Conservation (phyloP, 2,113 vertebrate genomes). For the Prochilodus magdalenae region DNA sequence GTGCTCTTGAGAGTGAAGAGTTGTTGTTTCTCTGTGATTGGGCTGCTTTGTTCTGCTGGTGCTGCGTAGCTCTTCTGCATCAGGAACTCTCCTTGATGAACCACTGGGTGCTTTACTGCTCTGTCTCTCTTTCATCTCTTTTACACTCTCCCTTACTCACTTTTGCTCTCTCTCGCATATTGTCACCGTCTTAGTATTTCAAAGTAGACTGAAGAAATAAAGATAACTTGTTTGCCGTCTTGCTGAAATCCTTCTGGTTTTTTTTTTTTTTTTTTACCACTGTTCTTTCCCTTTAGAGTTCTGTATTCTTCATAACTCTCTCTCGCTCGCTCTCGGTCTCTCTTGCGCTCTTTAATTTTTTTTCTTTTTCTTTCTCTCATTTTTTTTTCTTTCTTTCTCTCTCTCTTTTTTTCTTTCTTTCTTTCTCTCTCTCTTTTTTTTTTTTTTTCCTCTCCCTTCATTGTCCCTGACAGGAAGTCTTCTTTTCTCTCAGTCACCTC, state of each 20-base stretch:
- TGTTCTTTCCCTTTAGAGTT: background rate
- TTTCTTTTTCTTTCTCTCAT: background rate
- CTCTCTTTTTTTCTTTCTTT: background rate
- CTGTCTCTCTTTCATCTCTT: conserved; percentile 3
- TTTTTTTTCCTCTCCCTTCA: conserved; percentile 4
- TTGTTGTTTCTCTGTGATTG: conserved; percentile 31
- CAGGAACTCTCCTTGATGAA: conserved; percentile 24
- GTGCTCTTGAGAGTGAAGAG: conserved; percentile 26
- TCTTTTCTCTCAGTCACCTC: background rate
- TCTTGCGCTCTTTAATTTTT: background rate
- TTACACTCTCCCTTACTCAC: background rate
- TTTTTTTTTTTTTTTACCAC: background rate
- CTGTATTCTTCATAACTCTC: background rate
- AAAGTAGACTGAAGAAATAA: too few relatives aligned
- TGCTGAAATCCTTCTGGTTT: background rate
- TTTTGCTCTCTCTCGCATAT: background rate
- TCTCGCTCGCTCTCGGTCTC: background rate
- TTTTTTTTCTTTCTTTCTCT: background rate
- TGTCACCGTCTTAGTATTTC: background rate
- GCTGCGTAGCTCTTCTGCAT: conserved; percentile 15
- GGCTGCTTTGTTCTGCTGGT: conserved; percentile 38
- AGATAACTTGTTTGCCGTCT: background rate
- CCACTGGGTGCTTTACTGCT: background rate
- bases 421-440: background rate
- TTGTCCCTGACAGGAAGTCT: background rate